Percentiles rank a stretch among this genome's conserved stretches.
phyloP scores from a whole-genome alignment of 2,113 vertebrate genomes.

The Aphyosemion australe region DNA sequence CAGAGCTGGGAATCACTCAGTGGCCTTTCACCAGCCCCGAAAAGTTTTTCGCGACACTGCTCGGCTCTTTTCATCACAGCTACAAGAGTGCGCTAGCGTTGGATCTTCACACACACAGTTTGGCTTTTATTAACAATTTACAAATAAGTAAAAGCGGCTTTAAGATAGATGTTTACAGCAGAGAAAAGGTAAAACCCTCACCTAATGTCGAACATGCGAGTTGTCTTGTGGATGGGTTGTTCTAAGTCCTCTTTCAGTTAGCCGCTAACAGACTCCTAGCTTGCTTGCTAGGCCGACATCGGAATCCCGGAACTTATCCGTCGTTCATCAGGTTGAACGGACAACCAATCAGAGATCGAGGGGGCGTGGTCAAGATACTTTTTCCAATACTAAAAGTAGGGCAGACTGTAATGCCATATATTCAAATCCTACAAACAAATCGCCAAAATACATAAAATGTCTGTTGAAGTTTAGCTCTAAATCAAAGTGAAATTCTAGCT shows the following conservation, averaged over 20 bases:
- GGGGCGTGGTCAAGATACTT: conserved; percentile 14
- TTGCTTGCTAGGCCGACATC: conserved; percentile 68
- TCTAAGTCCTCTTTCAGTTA: conserved; percentile 58
- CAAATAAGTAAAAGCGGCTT: neutral
- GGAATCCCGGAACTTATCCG: conserved; percentile 74
- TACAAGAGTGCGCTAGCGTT: conserved; percentile 51
- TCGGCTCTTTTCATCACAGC: conserved; percentile 54
- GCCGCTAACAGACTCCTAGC: conserved; percentile 63
- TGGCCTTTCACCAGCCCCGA: conserved; percentile 36
- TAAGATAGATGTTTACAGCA: neutral
- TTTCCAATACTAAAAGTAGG: too few relatives aligned
- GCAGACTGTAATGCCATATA: too few relatives aligned
- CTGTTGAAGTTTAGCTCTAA: too few relatives aligned
- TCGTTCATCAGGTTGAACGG: conserved; percentile 52
- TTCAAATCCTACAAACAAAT: too few relatives aligned
- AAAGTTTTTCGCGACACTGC: conserved; percentile 67
- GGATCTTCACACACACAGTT: conserved; percentile 16
- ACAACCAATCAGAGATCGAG: conserved; percentile 58
- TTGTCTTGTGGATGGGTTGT: conserved; percentile 35
- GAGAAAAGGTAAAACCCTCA: neutral
- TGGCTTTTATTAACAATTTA: conserved; percentile 11
- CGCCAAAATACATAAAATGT: too few relatives aligned
- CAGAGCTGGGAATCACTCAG: neutral
- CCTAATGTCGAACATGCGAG: conserved; percentile 3
- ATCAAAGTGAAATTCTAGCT: too few relatives aligned